These are phyloP conservation scores for Myiozetetes cayanensis DNA, from an alignment of 2,113 vertebrate species.

Conservation along the genomic window DNA sequence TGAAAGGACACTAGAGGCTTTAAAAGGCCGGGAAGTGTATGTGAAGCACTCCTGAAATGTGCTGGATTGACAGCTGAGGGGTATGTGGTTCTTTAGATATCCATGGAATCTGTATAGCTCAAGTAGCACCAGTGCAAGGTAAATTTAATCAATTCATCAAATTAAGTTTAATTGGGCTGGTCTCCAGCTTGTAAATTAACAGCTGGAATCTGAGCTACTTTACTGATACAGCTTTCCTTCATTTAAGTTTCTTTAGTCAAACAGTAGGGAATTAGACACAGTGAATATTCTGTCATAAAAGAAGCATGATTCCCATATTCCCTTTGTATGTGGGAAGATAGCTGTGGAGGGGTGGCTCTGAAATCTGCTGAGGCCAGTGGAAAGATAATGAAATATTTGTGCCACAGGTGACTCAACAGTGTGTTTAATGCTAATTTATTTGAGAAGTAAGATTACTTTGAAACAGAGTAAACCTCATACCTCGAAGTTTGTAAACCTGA, in stretches of 20 bases:
- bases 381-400: neutral
- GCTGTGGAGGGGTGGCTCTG: neutral
- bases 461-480: neutral
- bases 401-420: neutral
- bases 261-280: neutral
- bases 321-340: neutral
- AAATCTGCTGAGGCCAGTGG: neutral
- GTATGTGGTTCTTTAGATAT: constrained; percentile 31
- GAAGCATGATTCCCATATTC: neutral
- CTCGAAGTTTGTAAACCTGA: neutral
- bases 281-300: neutral
- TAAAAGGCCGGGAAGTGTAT: constrained; percentile 18
- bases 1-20: constrained; percentile 40
- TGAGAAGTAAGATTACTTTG: neutral
- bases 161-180: constrained; percentile 19
- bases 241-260: neutral
- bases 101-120: constrained; percentile 39
- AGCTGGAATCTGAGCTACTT: neutral
- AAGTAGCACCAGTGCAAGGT: constrained; percentile 39
- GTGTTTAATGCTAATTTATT: neutral
- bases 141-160: constrained; percentile 49
- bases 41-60: constrained; percentile 57
- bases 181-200: constrained; percentile 16
- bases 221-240: neutral
- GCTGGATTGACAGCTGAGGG: constrained; percentile 38